These are phyloP conservation scores for Serrognathus titanus DNA, from an alignment of 2,888 invertebrate genomes.

Conservation along the genomic window DNA sequence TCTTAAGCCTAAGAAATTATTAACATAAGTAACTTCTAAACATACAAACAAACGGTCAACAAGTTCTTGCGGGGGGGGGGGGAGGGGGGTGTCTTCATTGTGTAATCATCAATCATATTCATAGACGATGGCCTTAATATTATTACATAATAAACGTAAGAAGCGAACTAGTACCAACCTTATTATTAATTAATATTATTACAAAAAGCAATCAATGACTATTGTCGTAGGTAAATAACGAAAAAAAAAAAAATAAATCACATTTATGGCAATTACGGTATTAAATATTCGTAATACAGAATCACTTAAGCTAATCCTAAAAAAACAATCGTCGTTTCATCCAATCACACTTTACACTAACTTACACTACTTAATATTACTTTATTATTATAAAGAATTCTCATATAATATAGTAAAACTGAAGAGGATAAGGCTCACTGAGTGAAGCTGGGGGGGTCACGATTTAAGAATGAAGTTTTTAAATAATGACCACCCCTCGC, in stretches of 20 bases:
- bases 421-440: background rate
- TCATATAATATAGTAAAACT: constrained; percentile 8
- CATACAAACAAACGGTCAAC: no score
- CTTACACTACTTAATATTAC: constrained; percentile 15
- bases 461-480: background rate
- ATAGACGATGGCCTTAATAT: no score
- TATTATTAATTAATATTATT: no score
- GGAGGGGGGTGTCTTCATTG: no score
- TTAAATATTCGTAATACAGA: constrained; percentile 11
- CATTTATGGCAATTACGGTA: constrained; percentile 24
- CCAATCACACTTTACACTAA: constrained; percentile 17
- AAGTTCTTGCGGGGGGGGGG: no score
- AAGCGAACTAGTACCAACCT: no score
- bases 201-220: no score
- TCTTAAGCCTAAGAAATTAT: no score
- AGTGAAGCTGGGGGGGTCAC: no score
- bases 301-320: constrained; percentile 13
- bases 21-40: no score
- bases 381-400: constrained; percentile 1
- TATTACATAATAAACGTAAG: no score
- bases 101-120: no score
- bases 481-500: background rate
- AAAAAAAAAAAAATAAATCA: constrained; percentile 21
- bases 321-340: background rate
- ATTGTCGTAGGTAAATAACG: constrained; percentile 8